Percentiles rank a stretch among this genome's conserved stretches.
Conservation (phyloP, 2,888 invertebrate genomes). For the Nematopogon swammerdamellus region DNA sequence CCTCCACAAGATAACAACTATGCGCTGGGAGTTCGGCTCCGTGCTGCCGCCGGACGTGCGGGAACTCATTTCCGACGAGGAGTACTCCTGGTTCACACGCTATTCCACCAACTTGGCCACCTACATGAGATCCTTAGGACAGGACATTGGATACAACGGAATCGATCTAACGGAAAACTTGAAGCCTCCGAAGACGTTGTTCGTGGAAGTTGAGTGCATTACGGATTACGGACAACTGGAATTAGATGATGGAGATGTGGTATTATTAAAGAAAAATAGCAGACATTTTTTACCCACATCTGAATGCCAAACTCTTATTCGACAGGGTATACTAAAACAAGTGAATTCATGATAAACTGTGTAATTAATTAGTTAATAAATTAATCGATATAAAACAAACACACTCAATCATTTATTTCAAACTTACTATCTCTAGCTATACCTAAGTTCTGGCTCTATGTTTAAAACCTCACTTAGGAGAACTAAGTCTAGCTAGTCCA, state of each 20-base stretch:
- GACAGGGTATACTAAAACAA: constrained; percentile 86
- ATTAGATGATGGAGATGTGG: constrained; percentile 87
- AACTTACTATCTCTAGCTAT: no score
- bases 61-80: constrained; percentile 73
- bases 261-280: constrained; percentile 85
- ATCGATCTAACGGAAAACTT: constrained; percentile 85
- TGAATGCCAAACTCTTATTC: constrained; percentile 86
- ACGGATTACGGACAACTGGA: constrained; percentile 93
- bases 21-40: constrained; percentile 95
- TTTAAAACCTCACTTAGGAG: no score
- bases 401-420: no score
- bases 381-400: no score
- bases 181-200: constrained; percentile 89
- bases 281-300: constrained; percentile 85
- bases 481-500: no score
- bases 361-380: no score
- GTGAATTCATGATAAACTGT: constrained; percentile 22
- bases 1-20: constrained; percentile 73
- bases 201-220: constrained; percentile 87
- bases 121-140: constrained; percentile 89
- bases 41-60: constrained; percentile 84
- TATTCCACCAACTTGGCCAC: constrained; percentile 83
- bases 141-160: constrained; percentile 64
- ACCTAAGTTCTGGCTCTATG: no score
- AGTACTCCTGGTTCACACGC: constrained; percentile 83